Base-by-base conservation (phyloP, 2,888 invertebrate species). In the Dolichopus griseipennis region DNA sequence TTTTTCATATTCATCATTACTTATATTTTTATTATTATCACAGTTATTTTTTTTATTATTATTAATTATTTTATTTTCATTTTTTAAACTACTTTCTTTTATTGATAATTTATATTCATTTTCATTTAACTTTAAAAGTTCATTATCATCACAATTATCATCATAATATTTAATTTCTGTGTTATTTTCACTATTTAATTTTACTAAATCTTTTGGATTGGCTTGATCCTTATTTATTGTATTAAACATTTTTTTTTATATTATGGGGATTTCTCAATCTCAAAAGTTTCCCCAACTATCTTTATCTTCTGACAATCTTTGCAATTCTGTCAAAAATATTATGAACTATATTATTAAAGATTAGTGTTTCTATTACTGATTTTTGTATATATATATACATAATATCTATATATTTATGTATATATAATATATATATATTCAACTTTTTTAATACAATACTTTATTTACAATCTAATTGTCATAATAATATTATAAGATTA, bases 11-110 rank as follows among this genome's bases (percentile, higher is more conserved):
- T n/a, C n/a, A n/a, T 69, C 68, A 22, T 69, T 65, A 67, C 65
- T 18, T 7, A 76, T 77, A 69, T 78, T 78, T 66, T 75, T 74
- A 62, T 76, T 78, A 3, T 68, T 61, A 9, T 68, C 63, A 9
- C 62, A 70, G 27, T 71, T 68, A 27, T 27, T 27, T 27, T 27
- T 27, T 22, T 69, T 69, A 65, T 71, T 72, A 15, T 66, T 68
- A 0, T 69, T 61, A 1, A 66, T 22, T 1, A 76, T 73, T 67
- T 77, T 78, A 61, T 76, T 75, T 27, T 71, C 72, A 41, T 67
- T 67, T 62, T 69, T 71, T 15, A 62, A 41, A 66, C 70, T 68
- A 52, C 66, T 68, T 15, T 37, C 20, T 65, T 33, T 62, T 62
- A 62, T 52, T 69, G 27, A 71, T 68, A 27, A 69, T 69, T 64